Conservation (phyloP, 2,113 vertebrate genomes). For the Gracilinanus agilis region DNA sequence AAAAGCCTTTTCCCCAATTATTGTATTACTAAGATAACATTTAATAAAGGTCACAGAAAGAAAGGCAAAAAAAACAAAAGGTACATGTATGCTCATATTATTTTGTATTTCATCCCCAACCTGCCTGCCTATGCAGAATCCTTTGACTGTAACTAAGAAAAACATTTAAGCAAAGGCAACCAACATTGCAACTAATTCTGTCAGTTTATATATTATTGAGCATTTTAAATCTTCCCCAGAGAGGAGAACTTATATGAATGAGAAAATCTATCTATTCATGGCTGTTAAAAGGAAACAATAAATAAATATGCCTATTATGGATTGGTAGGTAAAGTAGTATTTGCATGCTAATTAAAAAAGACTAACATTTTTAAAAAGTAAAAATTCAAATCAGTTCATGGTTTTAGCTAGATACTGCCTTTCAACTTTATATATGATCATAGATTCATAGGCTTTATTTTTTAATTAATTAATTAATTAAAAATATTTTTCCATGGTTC, state of each 20-base stretch:
- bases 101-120: neutral
- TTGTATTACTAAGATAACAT: neutral
- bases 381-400: neutral
- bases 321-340: neutral
- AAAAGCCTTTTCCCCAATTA: neutral
- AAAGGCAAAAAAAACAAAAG: neutral
- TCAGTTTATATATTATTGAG: neutral
- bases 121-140: neutral
- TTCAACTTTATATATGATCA: neutral
- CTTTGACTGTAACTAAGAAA: neutral
- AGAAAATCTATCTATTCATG: neutral
- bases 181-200: neutral
- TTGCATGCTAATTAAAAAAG: neutral
- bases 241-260: neutral
- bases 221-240: neutral
- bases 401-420: neutral
- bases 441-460: neutral
- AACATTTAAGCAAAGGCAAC: neutral
- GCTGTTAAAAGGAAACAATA: neutral
- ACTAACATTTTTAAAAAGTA: neutral
- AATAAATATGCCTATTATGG: neutral
- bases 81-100: neutral
- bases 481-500: too few species aligned
- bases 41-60: neutral
- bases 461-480: too few species aligned